Evolutionary conservation across 2,113 vertebrate genomes (phyloP).

Genomic region (Tapirus terrestris): DNA sequence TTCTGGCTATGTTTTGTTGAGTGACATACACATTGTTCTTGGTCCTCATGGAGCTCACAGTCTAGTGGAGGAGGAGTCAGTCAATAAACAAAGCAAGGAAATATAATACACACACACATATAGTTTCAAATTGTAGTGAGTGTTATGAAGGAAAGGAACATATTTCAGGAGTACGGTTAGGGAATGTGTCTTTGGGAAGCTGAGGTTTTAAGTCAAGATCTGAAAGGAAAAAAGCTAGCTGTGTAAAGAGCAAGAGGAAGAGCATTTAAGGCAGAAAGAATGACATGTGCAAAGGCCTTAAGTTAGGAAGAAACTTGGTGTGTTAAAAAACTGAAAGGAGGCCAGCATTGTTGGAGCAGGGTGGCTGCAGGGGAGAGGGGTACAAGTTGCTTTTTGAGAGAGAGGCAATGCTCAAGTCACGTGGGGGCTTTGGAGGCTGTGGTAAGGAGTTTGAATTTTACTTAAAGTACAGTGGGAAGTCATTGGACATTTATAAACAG

Average conservation of each 20-base stretch:
- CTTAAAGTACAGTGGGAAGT: constrained; percentile 23
- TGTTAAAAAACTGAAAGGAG: neutral
- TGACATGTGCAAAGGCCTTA: neutral
- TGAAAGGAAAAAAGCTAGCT: constrained; percentile 10
- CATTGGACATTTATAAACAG: neutral
- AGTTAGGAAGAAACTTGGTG: neutral
- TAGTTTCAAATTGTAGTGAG: neutral
- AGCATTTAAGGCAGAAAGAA: neutral
- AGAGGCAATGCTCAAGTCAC: neutral
- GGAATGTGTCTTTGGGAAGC: neutral
- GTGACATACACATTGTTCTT: neutral
- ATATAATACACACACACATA: neutral
- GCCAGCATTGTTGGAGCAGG: neutral
- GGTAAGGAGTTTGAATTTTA: constrained; percentile 39
- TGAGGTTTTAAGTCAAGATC: neutral
- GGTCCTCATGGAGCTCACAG: neutral
- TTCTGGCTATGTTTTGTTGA: constrained; percentile 22
- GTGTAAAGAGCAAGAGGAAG: neutral
- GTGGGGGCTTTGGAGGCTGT: neutral
- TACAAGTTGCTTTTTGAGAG: neutral
- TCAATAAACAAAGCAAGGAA: neutral
- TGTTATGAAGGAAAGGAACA: neutral
- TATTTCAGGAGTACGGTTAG: neutral
- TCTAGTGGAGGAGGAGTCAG: neutral
- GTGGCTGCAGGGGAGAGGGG: neutral